Percentiles rank a stretch among this genome's conserved stretches.
phyloP scores from a whole-genome alignment of 2,113 vertebrate species.

The Sinocyclocheilus rhinocerous region DNA sequence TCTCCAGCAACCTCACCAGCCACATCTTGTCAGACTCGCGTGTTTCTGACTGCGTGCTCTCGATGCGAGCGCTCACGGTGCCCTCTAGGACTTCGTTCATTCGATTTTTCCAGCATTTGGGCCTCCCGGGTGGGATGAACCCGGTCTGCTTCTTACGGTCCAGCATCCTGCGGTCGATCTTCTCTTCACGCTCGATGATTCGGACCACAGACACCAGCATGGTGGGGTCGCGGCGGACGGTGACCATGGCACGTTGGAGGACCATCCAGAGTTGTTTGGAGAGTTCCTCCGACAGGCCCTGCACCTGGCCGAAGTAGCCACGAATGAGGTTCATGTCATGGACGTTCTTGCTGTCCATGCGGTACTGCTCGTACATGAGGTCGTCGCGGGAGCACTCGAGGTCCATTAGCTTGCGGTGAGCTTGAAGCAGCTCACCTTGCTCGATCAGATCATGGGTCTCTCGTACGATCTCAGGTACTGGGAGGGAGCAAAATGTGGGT shows the following conservation, averaged over 20 bases:
- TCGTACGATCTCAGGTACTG: slow-evolving; percentile 94
- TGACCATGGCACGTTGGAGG: slow-evolving; percentile 88
- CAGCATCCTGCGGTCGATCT: slow-evolving; percentile 89
- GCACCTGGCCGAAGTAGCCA: slow-evolving; percentile 89
- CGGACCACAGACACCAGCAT: slow-evolving; percentile 93
- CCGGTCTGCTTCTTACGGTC: slow-evolving; percentile 92
- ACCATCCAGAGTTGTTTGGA: slow-evolving; percentile 98
- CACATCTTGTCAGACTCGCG: slow-evolving; percentile 96
- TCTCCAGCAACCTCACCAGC: slow-evolving; percentile 94
- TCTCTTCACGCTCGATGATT: slow-evolving; percentile 97
- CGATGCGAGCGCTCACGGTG: slow-evolving; percentile 89
- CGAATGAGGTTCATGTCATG: slow-evolving; percentile 94
- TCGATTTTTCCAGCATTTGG: slow-evolving; percentile 93
- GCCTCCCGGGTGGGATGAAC: slow-evolving; percentile 92
- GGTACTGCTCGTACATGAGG: slow-evolving; percentile 96
- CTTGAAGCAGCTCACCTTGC: slow-evolving; percentile 86
- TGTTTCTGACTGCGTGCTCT: slow-evolving; percentile 90
- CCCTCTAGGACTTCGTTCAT: slow-evolving; percentile 90
- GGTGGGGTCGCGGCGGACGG: slow-evolving; percentile 91
- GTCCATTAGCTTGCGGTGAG: slow-evolving; percentile 94
- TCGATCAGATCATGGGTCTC: slow-evolving; percentile 91
- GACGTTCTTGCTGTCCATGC: slow-evolving; percentile 92
- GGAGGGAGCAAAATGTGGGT: neutral
- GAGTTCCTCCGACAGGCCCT: slow-evolving; percentile 89
- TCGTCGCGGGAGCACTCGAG: slow-evolving; percentile 93